Base-by-base conservation (phyloP, 2,797 vertebrate species). In the Pseudomugil gertrudae region DNA sequence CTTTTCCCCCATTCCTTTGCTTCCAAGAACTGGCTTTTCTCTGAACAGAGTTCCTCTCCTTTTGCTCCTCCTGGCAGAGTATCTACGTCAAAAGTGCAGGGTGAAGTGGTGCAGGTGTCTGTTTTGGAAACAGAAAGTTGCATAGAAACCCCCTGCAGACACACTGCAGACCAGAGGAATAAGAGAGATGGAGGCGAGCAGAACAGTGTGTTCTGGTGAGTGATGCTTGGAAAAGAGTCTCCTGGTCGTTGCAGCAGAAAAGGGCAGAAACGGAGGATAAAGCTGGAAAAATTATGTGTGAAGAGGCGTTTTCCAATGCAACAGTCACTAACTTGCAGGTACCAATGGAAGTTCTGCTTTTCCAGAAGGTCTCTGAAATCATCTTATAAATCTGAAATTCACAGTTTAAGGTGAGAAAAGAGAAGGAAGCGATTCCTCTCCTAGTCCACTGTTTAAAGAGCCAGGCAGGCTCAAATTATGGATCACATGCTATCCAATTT, bases 91-190 rank as follows among this genome's bases (percentile, higher is more conserved):
- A 66, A 66, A 24, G 56, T 9, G 45, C 13, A 11, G 66, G 71
- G 64, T 67, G 74, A 58, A 32, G 65, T 13, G 11, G 59, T 19
- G 75, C 82, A 87, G 84, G 80, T 83, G 82, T 80, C 51, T 80
- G 48, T 40, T 76, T 72, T 69, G 53, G 73, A 79, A 66, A 79
- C 0, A 7, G 36, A 50, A 30, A 57, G 66, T 57, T 60, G 60
- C 73, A 62, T 76, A 63, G 75, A 78, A 85, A 81, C 70, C 81
- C 81, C 84, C 71, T 79, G 76, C 70, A 78, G 74, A 76, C 50
- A 5, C 57, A 14, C 33, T 57, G 36, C 43, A 57, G 47, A 63
- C 38, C 57, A 66, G 72, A 60, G 59, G 79, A 45, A 65, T 51
- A 60, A 32, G 64, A 24, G n/a, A 40, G 52, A 48, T 5, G 35